Percentiles rank a stretch among this genome's conserved stretches.
phyloP scores from a whole-genome alignment of 2,888 invertebrate genomes.

The Drosophila antonietae region DNA sequence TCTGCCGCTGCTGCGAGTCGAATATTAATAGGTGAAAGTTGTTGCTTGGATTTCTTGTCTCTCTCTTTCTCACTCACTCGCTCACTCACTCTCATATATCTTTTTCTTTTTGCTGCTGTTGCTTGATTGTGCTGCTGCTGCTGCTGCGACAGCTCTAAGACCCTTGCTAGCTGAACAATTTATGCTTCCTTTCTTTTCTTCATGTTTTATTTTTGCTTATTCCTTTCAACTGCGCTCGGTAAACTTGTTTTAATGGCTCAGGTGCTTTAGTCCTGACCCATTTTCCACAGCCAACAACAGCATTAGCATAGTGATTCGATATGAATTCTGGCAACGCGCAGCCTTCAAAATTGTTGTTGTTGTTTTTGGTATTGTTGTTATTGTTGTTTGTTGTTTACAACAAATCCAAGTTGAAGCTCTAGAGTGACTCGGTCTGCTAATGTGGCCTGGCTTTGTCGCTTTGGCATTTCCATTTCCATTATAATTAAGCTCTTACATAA shows the following conservation, averaged over 20 bases:
- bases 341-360: slow-evolving; percentile 37
- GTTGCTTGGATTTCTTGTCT: slow-evolving; percentile 68
- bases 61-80: not conserved
- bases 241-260: slow-evolving; percentile 24
- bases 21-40: slow-evolving; percentile 84
- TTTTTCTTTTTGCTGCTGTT: slow-evolving; percentile 33
- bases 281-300: slow-evolving; percentile 19
- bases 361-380: slow-evolving; percentile 8
- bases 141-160: slow-evolving; percentile 22
- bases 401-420: slow-evolving; percentile 31
- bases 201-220: not conserved
- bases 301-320: slow-evolving; percentile 5
- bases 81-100: slow-evolving; percentile 6
- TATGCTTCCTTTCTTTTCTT: slow-evolving; percentile 61
- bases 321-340: slow-evolving; percentile 33
- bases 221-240: slow-evolving; percentile 27
- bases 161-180: slow-evolving; percentile 44
- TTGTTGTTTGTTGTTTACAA: slow-evolving; percentile 15
- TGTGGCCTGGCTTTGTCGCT: slow-evolving; percentile 52
- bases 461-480: slow-evolving; percentile 76
- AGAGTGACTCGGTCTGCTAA: slow-evolving; percentile 22
- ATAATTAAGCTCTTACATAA: slow-evolving; percentile 77
- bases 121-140: slow-evolving; percentile 13
- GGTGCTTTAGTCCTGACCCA: slow-evolving; percentile 54
- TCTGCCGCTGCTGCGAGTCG: slow-evolving; percentile 77